Conservation (phyloP, 2,888 invertebrate genomes). For the Griposia aprilina region DNA sequence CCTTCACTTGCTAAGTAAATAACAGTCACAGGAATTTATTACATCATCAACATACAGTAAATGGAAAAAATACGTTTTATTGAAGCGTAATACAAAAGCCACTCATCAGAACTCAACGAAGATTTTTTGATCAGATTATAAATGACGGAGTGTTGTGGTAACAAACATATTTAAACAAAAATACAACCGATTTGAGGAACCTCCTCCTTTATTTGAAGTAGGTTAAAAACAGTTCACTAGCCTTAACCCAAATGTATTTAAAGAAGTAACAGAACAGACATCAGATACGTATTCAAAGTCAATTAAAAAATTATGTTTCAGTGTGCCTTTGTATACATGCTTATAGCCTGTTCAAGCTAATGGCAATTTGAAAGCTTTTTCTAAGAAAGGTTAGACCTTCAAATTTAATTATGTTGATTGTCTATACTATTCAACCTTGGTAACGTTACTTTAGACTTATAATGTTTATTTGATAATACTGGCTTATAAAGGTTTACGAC, state of each 20-base stretch:
- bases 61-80: too few relatives aligned
- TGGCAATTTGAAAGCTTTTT: constrained; percentile 41
- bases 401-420: constrained; percentile 42
- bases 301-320: background rate
- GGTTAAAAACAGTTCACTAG: background rate
- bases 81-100: too few relatives aligned
- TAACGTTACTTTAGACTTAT: constrained; percentile 25
- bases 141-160: too few relatives aligned
- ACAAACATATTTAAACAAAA: too few relatives aligned
- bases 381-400: constrained; percentile 48
- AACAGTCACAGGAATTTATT: too few relatives aligned
- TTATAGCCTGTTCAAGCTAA: constrained; percentile 3
- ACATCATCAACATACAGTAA: too few relatives aligned
- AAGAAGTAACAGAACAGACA: background rate
- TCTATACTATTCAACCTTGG: constrained; percentile 42
- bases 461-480: constrained; percentile 34
- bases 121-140: too few relatives aligned
- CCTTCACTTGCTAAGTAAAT: too few relatives aligned
- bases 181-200: too few relatives aligned
- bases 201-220: too few relatives aligned
- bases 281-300: background rate
- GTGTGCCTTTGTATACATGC: background rate
- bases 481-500: constrained; percentile 15
- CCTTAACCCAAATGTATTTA: background rate
- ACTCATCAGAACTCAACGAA: too few relatives aligned